These are phyloP conservation scores for Eleutherodactylus coqui DNA, from an alignment of 2,797 vertebrate genomes.

Conservation along the genomic window DNA sequence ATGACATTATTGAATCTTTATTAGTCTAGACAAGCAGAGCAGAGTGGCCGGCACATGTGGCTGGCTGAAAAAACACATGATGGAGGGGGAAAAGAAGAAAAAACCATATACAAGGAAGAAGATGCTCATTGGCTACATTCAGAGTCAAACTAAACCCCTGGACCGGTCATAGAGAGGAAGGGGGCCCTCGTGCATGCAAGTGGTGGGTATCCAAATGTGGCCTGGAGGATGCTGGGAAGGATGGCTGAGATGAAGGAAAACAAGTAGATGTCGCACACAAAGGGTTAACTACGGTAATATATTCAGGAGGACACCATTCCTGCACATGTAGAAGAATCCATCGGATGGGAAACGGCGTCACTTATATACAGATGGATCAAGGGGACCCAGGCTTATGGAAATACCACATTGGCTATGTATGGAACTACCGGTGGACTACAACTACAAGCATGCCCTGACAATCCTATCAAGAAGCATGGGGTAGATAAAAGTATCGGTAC, in stretches of 20 bases:
- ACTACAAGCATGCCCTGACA: background rate
- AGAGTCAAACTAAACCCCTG: slow-evolving; percentile 45
- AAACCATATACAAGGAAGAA: slow-evolving; percentile 22
- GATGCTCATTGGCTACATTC: slow-evolving; percentile 50
- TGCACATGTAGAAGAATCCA: background rate
- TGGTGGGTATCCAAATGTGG: background rate
- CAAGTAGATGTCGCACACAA: slow-evolving; percentile 1
- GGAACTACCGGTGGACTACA: background rate
- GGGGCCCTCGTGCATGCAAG: background rate
- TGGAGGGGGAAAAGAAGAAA: background rate
- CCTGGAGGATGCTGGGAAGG: background rate
- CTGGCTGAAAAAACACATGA: slow-evolving; percentile 29
- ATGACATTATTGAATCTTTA: slow-evolving; percentile 55
- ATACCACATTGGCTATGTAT: background rate
- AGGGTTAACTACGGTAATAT: background rate
- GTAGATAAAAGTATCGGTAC: background rate
- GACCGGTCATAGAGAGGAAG: background rate
- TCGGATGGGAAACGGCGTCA: background rate
- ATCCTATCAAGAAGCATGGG: background rate
- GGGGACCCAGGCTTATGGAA: background rate
- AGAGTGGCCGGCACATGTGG: slow-evolving; percentile 53
- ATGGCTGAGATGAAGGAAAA: background rate
- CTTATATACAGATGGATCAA: background rate
- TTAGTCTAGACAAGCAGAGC: slow-evolving; percentile 58
- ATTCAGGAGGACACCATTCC: background rate